These are phyloP conservation scores for Hepsetus odoe DNA, from an alignment of 2,113 vertebrate species.

Conservation along the genomic window DNA sequence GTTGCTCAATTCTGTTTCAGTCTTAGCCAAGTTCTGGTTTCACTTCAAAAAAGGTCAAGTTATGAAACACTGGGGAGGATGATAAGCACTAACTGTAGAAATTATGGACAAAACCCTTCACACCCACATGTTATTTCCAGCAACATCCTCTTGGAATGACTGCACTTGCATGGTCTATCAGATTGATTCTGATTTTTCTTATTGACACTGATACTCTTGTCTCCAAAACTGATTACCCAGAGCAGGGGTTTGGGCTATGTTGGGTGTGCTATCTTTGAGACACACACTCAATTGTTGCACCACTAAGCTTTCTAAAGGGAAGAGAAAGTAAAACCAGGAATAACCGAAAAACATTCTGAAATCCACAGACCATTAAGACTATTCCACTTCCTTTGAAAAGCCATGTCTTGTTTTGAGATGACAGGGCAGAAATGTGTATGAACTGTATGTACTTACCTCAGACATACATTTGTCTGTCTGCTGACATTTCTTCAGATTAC, in stretches of 20 bases:
- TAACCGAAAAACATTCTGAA: constrained; percentile 45
- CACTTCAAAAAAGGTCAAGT: constrained; percentile 78
- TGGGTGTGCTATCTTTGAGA: constrained; percentile 56
- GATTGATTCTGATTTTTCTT: neutral
- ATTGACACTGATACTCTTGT: neutral
- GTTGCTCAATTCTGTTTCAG: constrained; percentile 75
- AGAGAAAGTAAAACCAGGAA: constrained; percentile 60
- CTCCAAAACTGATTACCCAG: neutral
- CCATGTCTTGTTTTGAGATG: constrained; percentile 11
- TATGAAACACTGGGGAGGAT: constrained; percentile 71
- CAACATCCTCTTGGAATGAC: neutral
- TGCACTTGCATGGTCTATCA: neutral
- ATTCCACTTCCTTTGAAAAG: constrained; percentile 15
- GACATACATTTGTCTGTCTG: neutral
- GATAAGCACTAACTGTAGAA: constrained; percentile 61
- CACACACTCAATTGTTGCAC: constrained; percentile 60
- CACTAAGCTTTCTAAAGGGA: constrained; percentile 66
- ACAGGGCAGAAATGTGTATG: neutral
- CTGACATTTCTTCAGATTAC: neutral
- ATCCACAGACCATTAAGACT: constrained; percentile 37
- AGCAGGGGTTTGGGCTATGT: constrained; percentile 26
- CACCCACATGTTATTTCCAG: constrained; percentile 3
- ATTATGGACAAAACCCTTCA: constrained; percentile 63
- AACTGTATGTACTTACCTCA: neutral
- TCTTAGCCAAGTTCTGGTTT: constrained; percentile 81